A percentile compares a stretch with the other conserved stretches of the same genome.
Conservation (phyloP, 92 coral and sea anemone species). For the Actinostola sp. region DNA sequence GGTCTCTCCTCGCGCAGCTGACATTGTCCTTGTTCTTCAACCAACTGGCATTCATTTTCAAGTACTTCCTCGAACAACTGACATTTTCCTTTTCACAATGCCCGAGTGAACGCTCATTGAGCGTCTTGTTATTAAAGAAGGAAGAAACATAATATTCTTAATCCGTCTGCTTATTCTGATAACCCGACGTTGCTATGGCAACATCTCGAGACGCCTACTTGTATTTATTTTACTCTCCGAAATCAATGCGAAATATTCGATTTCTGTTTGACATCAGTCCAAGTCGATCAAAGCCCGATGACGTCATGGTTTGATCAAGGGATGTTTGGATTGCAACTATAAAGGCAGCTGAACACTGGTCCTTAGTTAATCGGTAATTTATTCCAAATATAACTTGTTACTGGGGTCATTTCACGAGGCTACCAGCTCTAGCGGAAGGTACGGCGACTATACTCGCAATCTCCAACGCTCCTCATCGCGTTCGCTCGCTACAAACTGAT, state of each 20-base stretch:
- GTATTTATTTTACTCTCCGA: slow-evolving; percentile 5
- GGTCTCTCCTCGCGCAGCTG: no score
- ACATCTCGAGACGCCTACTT: neutral
- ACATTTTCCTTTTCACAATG: no score
- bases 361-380: slow-evolving; percentile 78
- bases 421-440: slow-evolving; percentile 22
- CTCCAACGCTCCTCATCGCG: neutral
- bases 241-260: slow-evolving; percentile 34
- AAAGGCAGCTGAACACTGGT: slow-evolving; percentile 36
- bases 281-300: slow-evolving; percentile 19
- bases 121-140: no score
- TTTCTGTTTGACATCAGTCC: slow-evolving; percentile 1
- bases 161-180: neutral
- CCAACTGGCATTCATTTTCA: no score
- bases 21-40: no score
- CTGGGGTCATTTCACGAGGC: slow-evolving; percentile 28
- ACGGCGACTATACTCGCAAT: neutral
- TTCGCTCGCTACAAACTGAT: neutral
- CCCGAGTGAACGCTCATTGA: no score
- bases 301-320: slow-evolving; percentile 53
- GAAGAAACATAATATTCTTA: no score
- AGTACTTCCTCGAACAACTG: no score
- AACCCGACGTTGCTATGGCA: neutral
- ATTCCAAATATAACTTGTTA: slow-evolving; percentile 79
- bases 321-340: slow-evolving; percentile 33